Base-by-base conservation (phyloP, 2,113 vertebrate species). In the Papio anubis region DNA sequence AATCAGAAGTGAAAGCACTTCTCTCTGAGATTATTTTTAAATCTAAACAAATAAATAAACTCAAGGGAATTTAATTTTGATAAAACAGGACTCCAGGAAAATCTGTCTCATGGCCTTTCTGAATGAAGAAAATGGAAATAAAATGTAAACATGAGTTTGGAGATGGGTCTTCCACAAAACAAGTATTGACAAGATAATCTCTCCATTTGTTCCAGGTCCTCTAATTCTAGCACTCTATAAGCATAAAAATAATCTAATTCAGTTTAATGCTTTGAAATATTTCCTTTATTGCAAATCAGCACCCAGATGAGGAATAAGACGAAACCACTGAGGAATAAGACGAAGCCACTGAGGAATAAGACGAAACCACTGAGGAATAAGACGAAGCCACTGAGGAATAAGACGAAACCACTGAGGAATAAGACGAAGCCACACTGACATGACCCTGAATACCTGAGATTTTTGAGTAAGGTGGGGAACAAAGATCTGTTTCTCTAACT, bases 401-500 rank as follows among this genome's bases (percentile, higher is more conserved):
- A 30, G 50, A 80, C 91, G 82, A 82, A 97, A 90, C 64, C 76
- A 57, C 66, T 38, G 38, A 38, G 38, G 38, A 38, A 38, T 38
- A 38, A 38, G 38, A 80, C 91, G 82, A 82, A 97, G 92, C 64
- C 76, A 57, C 66, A 14, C 45, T 88, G 86, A 76, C 85, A 66
- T 70, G 96, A 97, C 94, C 94, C 70, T 64, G 73, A 93, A 97
- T 97, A 93, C 50, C 92, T 96, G 68, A 91, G 64, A 97, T 97
- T 88, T 92, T 93, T 97, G 76, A 35, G 68, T 25, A 82, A 98
- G 90, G 81, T 90, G 78, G 76, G n/a, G 68, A 97, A 97, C 96
- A 98, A 97, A 98, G 96, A 90, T 96, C 87, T 93, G 95, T 96
- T 97, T 97, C 94, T 96, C 91, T 91, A 85, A 81, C 89, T 70